Conservation (phyloP, 2,797 vertebrate genomes). For the Carcharodon carcharias region DNA sequence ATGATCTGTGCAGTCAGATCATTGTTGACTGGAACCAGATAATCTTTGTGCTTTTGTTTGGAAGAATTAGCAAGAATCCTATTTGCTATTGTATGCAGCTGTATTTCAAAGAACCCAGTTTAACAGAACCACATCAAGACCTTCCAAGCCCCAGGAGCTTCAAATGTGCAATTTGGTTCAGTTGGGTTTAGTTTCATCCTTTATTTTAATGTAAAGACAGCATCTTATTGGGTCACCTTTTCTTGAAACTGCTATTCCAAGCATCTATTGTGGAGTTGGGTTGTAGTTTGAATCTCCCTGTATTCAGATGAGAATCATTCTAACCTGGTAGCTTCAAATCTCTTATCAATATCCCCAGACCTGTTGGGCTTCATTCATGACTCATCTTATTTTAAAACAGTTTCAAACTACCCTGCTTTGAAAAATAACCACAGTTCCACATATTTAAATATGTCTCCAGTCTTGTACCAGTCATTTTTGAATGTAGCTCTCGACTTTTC, state of each 20-base stretch:
- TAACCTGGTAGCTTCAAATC: neutral
- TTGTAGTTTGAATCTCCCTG: neutral
- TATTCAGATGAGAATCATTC: neutral
- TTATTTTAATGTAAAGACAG: neutral
- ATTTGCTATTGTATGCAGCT: neutral
- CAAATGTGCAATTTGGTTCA: neutral
- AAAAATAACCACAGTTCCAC: neutral
- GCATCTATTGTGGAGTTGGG: neutral
- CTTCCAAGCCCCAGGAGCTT: neutral
- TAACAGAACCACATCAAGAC: neutral
- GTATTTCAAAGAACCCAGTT: neutral
- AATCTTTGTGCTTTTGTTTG: neutral
- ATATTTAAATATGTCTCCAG: neutral
- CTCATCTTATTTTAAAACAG: neutral
- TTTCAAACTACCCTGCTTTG: neutral
- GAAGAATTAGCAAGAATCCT: neutral
- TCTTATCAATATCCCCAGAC: neutral
- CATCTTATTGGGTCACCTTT: neutral
- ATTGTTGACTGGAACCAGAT: neutral
- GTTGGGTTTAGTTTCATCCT: neutral
- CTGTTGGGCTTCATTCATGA: neutral
- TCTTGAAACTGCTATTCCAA: neutral
- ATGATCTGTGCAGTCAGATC: neutral
- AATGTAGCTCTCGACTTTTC: neutral
- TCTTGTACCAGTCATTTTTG: neutral